Evolutionary conservation across 2,113 vertebrate species (phyloP), one percentile per base, ranked within the genome.

Genomic region (Ancistrus triradiatus): DNA sequence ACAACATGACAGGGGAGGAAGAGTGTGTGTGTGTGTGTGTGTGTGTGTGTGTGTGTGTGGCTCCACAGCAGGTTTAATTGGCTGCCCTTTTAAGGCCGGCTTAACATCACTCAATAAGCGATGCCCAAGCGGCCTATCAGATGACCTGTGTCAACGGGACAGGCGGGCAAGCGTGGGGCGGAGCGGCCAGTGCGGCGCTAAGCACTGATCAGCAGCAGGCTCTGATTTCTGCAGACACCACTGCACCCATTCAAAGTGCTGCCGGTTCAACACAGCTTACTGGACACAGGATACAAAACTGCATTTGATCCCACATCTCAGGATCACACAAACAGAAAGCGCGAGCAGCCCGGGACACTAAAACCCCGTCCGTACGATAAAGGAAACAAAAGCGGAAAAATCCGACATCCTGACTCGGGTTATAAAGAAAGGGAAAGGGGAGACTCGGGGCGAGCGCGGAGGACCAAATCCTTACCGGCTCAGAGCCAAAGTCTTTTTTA

Each of bases 401-500:
- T n/a, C n/a, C n/a, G n/a, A n/a, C n/a, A n/a, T n/a, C n/a, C n/a
- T n/a, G n/a, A 52, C 15, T 17, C 22, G 21, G 47, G 62, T 76
- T n/a, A 58, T 40, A 3, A 35, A 37, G 38, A 52, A 17, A 9
- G 31, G 37, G 58, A 62, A 27, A 22, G 14, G 44, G 53, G 7
- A 31, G 22, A 42, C 62, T 50, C 25, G 24, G 15, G 21, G 38
- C 21, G 33, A 52, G 22, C 55, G 66, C 59, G 55, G 70, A 73
- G 63, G 70, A 66, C 7, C 74, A 81, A 85, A 79, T 81, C 77
- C 68, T 75, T 50, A 68, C 55, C 71, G 69, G 69, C 57, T 62
- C 68, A 56, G 53, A 84, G 74, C 73, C 81, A 84, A 89, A 89
- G 85, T 85, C 84, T 43, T 65, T 86, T 89, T 87, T 88, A 88